Conservation (phyloP, 2,113 vertebrate species). For the Oryzias woworae region DNA sequence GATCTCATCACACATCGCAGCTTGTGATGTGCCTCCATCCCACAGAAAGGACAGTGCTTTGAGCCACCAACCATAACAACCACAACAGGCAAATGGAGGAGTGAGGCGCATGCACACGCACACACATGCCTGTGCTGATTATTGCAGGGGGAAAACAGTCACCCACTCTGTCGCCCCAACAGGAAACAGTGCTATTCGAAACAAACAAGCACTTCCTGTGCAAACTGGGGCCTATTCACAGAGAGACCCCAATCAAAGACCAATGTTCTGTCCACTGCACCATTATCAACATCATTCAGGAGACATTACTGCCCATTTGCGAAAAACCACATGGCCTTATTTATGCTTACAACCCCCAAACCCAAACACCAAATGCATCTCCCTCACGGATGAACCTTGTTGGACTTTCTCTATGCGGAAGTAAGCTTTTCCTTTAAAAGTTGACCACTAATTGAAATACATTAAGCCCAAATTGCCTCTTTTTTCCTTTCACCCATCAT, state of each 20-base stretch:
- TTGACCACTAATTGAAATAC: slow-evolving; percentile 85
- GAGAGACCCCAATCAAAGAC: slow-evolving; percentile 75
- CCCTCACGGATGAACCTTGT: slow-evolving; percentile 41
- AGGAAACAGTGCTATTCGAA: slow-evolving; percentile 74
- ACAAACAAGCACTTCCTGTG: slow-evolving; percentile 86
- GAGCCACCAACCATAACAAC: slow-evolving; percentile 40
- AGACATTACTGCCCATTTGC: slow-evolving; percentile 85
- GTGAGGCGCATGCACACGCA: slow-evolving; percentile 1
- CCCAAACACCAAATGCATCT: slow-evolving; percentile 26
- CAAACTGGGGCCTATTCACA: slow-evolving; percentile 60
- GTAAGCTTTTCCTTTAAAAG: slow-evolving; percentile 66
- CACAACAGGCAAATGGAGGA: slow-evolving; percentile 28
- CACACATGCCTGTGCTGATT: slow-evolving; percentile 58
- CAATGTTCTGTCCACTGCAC: slow-evolving; percentile 78
- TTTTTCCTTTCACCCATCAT: slow-evolving; percentile 89
- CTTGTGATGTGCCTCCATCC: slow-evolving; percentile 58
- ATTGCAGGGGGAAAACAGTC: slow-evolving; percentile 74
- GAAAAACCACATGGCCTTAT: slow-evolving; percentile 84
- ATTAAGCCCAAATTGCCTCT: slow-evolving; percentile 88
- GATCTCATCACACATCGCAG: slow-evolving; percentile 70
- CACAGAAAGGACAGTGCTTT: slow-evolving; percentile 48
- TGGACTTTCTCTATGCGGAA: slow-evolving; percentile 56
- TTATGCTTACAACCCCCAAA: slow-evolving; percentile 59
- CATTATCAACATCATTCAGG: slow-evolving; percentile 67
- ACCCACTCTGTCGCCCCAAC: slow-evolving; percentile 71